phyloP scores from a whole-genome alignment of 2,113 vertebrate species.

The Gymnorhina tibicen region DNA sequence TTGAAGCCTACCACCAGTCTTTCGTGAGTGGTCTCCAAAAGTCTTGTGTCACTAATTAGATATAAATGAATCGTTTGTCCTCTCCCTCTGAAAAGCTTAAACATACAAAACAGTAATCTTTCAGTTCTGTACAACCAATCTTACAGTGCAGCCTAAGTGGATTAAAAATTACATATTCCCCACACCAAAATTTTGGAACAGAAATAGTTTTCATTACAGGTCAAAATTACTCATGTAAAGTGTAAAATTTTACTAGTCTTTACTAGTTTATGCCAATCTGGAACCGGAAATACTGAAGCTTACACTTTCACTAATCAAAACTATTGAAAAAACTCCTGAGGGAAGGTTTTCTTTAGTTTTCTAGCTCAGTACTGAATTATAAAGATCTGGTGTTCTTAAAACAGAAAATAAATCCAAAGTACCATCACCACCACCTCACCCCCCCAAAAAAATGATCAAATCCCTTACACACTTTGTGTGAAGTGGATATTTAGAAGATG shows the following conservation, averaged over 20 bases:
- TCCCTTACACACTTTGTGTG: not conserved
- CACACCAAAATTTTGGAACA: not conserved
- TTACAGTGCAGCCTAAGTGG: not conserved
- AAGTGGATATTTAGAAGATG: not conserved
- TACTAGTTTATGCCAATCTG: not conserved
- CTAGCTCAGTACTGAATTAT: not conserved
- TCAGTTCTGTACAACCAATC: not conserved
- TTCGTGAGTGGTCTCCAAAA: not conserved
- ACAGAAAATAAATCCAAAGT: not conserved
- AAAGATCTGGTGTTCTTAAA: not conserved
- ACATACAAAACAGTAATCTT: not conserved
- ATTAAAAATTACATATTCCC: not conserved
- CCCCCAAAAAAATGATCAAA: rapidly evolving
- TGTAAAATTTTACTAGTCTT: not conserved
- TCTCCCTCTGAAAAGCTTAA: not conserved
- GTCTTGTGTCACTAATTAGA: not conserved
- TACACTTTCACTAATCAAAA: not conserved
- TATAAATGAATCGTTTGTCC: not conserved
- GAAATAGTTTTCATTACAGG: not conserved
- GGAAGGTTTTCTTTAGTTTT: not conserved
- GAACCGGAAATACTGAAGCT: not conserved
- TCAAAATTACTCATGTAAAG: not conserved
- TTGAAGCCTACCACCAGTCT: not conserved
- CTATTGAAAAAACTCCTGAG: rapidly evolving
- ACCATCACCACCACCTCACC: too few relatives aligned